phyloP scores from a whole-genome alignment of 2,113 vertebrate genomes.

The Nettapus auritus region DNA sequence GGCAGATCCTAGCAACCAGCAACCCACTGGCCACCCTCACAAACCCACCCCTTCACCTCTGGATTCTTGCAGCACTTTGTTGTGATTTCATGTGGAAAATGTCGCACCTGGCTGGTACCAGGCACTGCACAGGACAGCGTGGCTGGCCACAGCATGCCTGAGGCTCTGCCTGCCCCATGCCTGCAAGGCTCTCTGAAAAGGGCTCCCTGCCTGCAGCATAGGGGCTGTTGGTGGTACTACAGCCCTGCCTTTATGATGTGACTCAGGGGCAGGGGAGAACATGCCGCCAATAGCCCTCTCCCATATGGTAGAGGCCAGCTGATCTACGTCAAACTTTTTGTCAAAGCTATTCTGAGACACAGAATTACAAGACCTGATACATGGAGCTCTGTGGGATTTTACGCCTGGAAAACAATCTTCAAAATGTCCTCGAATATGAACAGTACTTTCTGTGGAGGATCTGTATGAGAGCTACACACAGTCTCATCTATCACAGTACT shows the following conservation, averaged over 20 bases:
- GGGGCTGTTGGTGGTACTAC: background rate
- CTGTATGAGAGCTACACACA: background rate
- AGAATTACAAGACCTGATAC: background rate
- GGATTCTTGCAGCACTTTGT: background rate
- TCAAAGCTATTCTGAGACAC: background rate
- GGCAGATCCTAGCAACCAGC: background rate
- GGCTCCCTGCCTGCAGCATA: background rate
- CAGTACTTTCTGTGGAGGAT: background rate
- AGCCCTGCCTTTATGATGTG: background rate
- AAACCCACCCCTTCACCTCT: background rate
- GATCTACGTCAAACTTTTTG: background rate
- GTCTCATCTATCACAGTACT: background rate
- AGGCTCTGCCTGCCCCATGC: background rate
- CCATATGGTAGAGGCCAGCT: background rate
- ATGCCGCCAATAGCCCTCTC: background rate
- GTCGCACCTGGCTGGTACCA: background rate
- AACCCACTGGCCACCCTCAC: background rate
- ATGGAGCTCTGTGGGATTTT: constrained; percentile 11
- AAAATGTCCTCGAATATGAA: background rate
- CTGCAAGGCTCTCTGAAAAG: background rate
- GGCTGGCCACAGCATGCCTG: rapidly evolving
- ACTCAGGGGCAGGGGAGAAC: background rate
- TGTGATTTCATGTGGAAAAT: background rate
- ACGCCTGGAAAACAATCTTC: background rate
- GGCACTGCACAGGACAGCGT: background rate